Evolutionary conservation across 2,888 invertebrate genomes (phyloP).

Genomic region (Nephrotoma flavescens): DNA sequence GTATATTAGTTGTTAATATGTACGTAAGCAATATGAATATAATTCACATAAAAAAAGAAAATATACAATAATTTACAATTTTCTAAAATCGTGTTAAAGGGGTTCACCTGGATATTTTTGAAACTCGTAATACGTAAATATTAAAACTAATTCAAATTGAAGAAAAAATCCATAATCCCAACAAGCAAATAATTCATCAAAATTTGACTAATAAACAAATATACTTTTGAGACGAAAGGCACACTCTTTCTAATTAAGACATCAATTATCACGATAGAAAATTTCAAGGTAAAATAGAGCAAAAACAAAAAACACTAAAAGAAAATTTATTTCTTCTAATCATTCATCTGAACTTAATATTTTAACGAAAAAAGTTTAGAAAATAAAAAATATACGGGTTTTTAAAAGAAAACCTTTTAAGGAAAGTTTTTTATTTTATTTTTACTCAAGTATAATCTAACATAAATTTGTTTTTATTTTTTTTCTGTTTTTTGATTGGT

Average conservation of each 20-base stretch:
- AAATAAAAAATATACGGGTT: neutral
- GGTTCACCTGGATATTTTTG: neutral
- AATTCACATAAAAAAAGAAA: neutral
- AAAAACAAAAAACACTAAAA: neutral
- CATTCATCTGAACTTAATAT: neutral
- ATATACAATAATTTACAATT: neutral
- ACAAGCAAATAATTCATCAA: neutral
- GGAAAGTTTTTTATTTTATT: neutral
- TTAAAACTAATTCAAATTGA: neutral
- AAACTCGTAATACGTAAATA: neutral
- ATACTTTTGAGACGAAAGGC: neutral
- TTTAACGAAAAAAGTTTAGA: neutral
- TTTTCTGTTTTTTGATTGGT: neutral
- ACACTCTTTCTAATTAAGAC: neutral
- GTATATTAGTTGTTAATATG: neutral
- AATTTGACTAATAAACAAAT: neutral
- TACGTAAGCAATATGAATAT: neutral
- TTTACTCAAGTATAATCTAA: neutral
- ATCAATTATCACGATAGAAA: neutral
- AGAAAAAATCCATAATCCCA: neutral
- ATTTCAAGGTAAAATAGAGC: neutral
- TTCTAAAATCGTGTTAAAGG: too few relatives aligned
- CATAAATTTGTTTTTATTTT: too few relatives aligned
- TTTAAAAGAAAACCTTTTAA: neutral
- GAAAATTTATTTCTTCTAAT: neutral